Evolutionary conservation across 2,113 vertebrate genomes (phyloP).

Genomic region (Elgaria multicarinata): DNA sequence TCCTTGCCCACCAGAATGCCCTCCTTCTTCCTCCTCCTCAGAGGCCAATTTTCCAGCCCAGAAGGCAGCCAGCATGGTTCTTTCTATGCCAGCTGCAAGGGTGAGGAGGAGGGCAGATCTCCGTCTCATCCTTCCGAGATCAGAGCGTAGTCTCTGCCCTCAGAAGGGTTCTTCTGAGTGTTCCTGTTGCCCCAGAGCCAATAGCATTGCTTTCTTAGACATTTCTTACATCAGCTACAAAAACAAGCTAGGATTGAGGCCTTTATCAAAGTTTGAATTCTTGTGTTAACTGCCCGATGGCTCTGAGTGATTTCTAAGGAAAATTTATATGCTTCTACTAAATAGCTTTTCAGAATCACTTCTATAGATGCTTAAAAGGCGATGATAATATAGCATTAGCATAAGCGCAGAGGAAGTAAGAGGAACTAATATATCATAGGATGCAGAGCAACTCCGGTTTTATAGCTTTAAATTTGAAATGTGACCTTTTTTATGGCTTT

Average conservation of each 20-base stretch:
- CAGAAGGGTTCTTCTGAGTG: too few relatives aligned
- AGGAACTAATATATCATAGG: neutral
- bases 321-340: neutral
- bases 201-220: neutral
- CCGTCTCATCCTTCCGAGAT: too few relatives aligned
- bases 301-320: neutral
- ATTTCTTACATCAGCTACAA: neutral
- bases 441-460: neutral
- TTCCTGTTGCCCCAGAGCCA: too few relatives aligned
- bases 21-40: too few relatives aligned
- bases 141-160: too few relatives aligned
- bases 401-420: neutral
- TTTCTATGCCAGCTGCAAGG: too few relatives aligned
- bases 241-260: neutral
- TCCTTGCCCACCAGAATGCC: too few relatives aligned
- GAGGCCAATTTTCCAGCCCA: too few relatives aligned
- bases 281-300: neutral
- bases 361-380: neutral
- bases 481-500: neutral
- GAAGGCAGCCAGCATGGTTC: too few relatives aligned
- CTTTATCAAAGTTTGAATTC: neutral
- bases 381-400: neutral
- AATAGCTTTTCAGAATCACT: neutral
- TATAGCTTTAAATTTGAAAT: neutral
- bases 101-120: too few relatives aligned